phyloP scores from a whole-genome alignment of 2,797 vertebrate genomes.

The Enteromius afrohamiltoni region DNA sequence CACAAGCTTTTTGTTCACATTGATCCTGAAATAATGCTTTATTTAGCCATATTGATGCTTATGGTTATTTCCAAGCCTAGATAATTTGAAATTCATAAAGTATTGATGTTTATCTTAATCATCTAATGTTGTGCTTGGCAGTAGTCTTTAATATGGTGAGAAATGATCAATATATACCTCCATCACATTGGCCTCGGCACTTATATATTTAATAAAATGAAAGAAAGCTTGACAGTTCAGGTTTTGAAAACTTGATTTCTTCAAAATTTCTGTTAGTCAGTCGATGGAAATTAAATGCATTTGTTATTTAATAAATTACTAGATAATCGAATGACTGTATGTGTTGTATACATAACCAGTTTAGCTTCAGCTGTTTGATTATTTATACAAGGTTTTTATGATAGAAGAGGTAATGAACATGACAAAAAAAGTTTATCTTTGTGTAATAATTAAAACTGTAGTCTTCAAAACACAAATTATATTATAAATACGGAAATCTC shows the following conservation, averaged over 20 bases:
- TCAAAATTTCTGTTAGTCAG: neutral
- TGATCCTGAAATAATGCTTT: constrained; percentile 71
- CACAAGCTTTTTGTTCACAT: constrained; percentile 71
- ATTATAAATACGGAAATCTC: constrained; percentile 10
- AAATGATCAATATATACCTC: constrained; percentile 68
- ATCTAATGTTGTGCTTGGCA: constrained; percentile 57
- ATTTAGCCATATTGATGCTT: constrained; percentile 71
- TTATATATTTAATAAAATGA: neutral
- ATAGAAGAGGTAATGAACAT: neutral
- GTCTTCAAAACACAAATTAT: constrained; percentile 30
- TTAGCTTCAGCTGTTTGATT: neutral
- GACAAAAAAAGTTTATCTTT: neutral
- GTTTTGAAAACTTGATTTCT: too few relatives aligned
- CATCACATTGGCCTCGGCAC: constrained; percentile 26
- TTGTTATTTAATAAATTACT: constrained; percentile 4
- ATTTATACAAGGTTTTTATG: neutral
- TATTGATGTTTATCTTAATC: constrained; percentile 74
- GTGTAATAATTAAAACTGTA: neutral
- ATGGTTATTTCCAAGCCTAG: constrained; percentile 73
- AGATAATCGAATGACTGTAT: neutral
- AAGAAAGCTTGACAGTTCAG: neutral
- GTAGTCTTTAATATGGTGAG: constrained; percentile 53
- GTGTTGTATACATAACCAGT: neutral
- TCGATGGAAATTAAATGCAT: neutral
- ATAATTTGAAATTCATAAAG: constrained; percentile 77